Conservation (phyloP, 2,113 vertebrate species). For the Sporophila hypoxantha region DNA sequence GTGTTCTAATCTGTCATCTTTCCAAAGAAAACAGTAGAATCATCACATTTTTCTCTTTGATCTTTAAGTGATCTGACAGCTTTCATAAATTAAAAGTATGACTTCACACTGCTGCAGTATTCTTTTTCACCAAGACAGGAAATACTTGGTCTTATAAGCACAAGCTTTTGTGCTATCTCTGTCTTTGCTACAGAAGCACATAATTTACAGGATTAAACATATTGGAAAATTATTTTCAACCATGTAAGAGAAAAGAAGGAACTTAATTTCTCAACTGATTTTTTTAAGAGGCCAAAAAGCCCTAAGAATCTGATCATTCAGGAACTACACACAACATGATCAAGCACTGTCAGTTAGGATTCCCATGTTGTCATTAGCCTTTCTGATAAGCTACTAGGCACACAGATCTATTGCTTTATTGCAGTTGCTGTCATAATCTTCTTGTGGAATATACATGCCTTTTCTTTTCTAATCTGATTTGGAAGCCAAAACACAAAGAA, state of each 20-base stretch:
- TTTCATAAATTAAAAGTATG: background rate
- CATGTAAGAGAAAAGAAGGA: background rate
- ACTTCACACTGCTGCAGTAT: background rate
- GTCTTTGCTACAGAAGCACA: background rate
- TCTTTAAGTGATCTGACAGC: background rate
- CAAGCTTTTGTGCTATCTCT: background rate
- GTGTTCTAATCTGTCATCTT: background rate
- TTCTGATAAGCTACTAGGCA: background rate
- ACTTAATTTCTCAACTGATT: background rate
- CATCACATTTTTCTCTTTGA: background rate
- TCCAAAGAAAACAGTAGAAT: background rate
- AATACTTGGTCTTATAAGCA: background rate
- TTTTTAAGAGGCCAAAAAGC: background rate
- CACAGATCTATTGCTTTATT: background rate
- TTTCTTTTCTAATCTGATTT: background rate
- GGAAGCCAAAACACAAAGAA: background rate
- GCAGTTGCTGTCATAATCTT: background rate
- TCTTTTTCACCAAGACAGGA: background rate
- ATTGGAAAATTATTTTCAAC: background rate
- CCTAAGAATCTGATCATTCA: background rate
- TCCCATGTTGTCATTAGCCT: background rate
- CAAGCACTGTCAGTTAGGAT: background rate
- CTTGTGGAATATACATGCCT: background rate
- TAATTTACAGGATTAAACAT: background rate
- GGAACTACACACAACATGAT: background rate